These are phyloP conservation scores for Lithobates pipiens DNA, from an alignment of 2,797 vertebrate species.

Conservation along the genomic window DNA sequence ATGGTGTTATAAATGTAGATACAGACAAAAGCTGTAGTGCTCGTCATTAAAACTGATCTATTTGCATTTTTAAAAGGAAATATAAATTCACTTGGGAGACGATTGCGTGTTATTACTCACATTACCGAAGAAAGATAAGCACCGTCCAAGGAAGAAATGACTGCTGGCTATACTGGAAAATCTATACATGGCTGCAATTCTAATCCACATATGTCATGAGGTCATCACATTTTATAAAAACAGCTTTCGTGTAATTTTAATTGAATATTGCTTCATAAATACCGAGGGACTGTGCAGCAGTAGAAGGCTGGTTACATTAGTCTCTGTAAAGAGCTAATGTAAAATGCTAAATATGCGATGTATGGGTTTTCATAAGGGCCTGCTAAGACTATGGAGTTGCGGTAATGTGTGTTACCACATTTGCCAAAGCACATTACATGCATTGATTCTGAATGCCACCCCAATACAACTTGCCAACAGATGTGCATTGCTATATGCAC, in stretches of 20 bases:
- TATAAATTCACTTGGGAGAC: constrained; percentile 13
- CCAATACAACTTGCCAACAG: too few relatives aligned
- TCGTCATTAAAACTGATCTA: constrained; percentile 38
- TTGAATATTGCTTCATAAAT: neutral
- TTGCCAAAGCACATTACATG: too few relatives aligned
- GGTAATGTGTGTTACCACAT: too few relatives aligned
- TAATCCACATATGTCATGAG: neutral
- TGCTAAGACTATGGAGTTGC: too few relatives aligned
- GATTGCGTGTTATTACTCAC: neutral
- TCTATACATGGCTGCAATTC: neutral
- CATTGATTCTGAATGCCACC: too few relatives aligned
- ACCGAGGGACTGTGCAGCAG: neutral
- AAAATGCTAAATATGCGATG: neutral
- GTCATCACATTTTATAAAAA: constrained; percentile 15
- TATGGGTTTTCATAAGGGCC: too few relatives aligned
- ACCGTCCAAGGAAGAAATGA: constrained; percentile 14
- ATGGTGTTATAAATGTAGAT: constrained; percentile 35
- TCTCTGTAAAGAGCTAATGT: neutral
- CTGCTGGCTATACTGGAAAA: neutral
- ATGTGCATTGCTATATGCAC: too few relatives aligned
- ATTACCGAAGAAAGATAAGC: constrained; percentile 2
- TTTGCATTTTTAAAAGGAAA: constrained; percentile 21
- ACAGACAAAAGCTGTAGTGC: neutral
- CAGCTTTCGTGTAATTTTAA: neutral
- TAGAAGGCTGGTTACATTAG: too few relatives aligned